Percentiles rank a stretch among this genome's conserved stretches.
phyloP scores from a whole-genome alignment of 1,140 invertebrate species.

The Apis florea region DNA sequence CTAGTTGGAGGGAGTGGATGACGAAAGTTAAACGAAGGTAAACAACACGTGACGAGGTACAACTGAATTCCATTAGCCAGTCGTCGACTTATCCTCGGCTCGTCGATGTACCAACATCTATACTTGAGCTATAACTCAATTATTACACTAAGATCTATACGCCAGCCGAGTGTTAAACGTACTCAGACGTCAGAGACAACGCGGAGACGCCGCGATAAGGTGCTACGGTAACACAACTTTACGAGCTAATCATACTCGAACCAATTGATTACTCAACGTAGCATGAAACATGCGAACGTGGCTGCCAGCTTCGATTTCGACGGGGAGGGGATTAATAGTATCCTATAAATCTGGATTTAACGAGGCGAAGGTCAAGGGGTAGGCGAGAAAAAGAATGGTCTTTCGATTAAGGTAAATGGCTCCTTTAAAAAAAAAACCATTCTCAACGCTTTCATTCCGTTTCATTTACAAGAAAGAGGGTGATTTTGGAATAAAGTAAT shows the following conservation, averaged over 20 bases:
- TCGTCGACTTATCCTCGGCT: constrained; percentile 29
- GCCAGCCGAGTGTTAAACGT: constrained; percentile 51
- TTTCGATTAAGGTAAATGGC: background rate
- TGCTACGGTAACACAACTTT: constrained; percentile 53
- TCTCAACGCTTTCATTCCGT: too few species aligned
- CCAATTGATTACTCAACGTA: constrained; percentile 60
- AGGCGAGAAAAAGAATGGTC: background rate
- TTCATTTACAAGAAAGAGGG: background rate
- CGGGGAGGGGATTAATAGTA: constrained; percentile 30
- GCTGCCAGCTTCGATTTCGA: constrained; percentile 6
- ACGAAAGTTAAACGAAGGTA: background rate
- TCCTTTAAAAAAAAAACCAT: rapidly evolving
- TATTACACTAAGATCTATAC: constrained; percentile 41
- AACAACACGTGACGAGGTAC: constrained; percentile 35
- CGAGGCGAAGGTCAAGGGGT: background rate
- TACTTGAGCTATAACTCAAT: constrained; percentile 47
- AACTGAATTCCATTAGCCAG: constrained; percentile 52
- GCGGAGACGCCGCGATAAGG: constrained; percentile 47
- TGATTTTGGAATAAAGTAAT: too few species aligned
- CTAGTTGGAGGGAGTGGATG: too few species aligned
- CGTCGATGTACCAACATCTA: constrained; percentile 13
- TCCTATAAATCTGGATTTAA: constrained; percentile 24
- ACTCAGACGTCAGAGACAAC: constrained; percentile 50
- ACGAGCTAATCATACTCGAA: constrained; percentile 53
- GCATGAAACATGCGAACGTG: constrained; percentile 47